These are phyloP conservation scores for Hydrolagus colliei DNA, from an alignment of 2,797 vertebrate species.

Conservation along the genomic window DNA sequence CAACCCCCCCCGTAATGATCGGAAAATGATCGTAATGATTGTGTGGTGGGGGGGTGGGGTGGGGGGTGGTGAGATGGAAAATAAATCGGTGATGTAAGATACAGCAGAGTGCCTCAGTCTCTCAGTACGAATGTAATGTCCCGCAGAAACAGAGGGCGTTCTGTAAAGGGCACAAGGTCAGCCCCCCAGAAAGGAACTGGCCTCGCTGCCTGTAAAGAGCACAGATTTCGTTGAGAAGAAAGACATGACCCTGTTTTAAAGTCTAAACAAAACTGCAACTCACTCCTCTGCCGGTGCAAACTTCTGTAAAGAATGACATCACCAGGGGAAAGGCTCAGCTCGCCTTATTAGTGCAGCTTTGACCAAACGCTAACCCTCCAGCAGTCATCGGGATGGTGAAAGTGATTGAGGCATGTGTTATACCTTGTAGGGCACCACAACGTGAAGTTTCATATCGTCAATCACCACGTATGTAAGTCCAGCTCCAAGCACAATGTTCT, in stretches of 20 bases:
- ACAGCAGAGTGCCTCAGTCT: no score
- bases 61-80: background rate
- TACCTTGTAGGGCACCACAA: background rate
- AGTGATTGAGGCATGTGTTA: background rate
- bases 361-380: background rate
- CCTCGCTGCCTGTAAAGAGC: background rate
- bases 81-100: background rate
- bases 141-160: background rate
- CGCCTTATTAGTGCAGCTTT: background rate
- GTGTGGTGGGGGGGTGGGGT: no score
- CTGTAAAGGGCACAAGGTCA: background rate
- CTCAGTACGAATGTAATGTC: background rate
- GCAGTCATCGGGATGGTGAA: background rate
- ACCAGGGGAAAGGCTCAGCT: constrained; percentile 2
- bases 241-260: background rate
- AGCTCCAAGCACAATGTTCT: background rate
- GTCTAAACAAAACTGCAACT: background rate
- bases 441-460: no score
- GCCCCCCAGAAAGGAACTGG: no score
- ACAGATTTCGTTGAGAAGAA: background rate
- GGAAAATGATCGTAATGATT: no score
- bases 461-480: background rate
- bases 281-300: background rate
- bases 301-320: constrained; percentile 18
- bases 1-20: background rate